Base-by-base conservation (phyloP, 1,140 invertebrate genomes). In the Ceratosolen fusciceps region DNA sequence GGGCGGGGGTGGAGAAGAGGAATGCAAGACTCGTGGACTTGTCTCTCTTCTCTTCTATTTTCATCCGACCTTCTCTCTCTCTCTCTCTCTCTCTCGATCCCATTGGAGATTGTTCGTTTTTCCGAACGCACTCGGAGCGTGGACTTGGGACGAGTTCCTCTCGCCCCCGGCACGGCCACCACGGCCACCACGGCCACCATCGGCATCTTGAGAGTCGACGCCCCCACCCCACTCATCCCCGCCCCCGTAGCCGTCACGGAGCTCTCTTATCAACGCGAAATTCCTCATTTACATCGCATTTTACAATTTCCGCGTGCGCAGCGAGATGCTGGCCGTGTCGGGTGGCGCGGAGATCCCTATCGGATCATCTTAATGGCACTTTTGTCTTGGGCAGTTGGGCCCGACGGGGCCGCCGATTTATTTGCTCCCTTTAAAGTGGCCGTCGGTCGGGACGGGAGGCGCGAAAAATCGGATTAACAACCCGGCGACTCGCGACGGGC, bases 271-370 rank as follows among this genome's bases (percentile, higher is more conserved):
- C 73, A 34, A 47, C 73, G 52, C 67, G 52, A 71, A 77, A 71
- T 77, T 71, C 67, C 37, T 71, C 65, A 71, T 77, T 71, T 71
- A 77, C 75, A 71, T 71, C 37, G 67, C 14, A 65, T 73, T 82
- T 82, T 73, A 79, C 81, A 81, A 82, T 84, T 84, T 83, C 81
- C 83, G 77, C 76, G 72, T 81, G 29, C 43, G 67, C 68, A 16
- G 37, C 2, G 29, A 39, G 24, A 68, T 47, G 21, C 24, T 19
- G 21, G 43, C 2, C 7, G 29, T 29, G 47, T 54, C 60, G 60
- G 60, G 34, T 65, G 60, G 60, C 31, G 34, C 34, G 60, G 31
- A 47, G 39, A 68, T 68, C 34, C 12, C 37, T 68, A 67, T 76
- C 74, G 62, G 3, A 9, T 43, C 62, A 76, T 76, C 74, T 76